Conservation (phyloP, 2,888 invertebrate species). For the Temnothorax unifasciatus region DNA sequence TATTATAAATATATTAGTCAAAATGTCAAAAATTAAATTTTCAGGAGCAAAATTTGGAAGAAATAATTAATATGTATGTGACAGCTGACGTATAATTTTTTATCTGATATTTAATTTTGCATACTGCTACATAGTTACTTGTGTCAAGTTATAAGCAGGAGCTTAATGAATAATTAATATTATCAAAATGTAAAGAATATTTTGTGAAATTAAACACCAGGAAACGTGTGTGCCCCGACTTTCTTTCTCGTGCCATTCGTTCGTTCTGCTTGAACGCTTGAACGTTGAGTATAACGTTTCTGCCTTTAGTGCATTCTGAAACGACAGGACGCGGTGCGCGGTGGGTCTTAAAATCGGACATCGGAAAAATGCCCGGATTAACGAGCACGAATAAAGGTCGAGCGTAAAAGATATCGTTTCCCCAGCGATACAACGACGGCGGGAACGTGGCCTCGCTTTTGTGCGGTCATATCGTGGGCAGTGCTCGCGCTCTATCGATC, state of each 20-base stretch:
- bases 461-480: constrained; percentile 32
- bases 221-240: not conserved
- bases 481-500: constrained; percentile 52
- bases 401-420: constrained; percentile 10
- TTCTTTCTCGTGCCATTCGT: not conserved
- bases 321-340: not conserved
- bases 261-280: not conserved
- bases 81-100: not conserved
- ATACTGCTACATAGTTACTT: not conserved
- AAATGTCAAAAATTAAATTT: not conserved
- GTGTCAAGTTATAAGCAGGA: not conserved
- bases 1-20: not conserved
- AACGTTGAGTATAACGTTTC: not conserved
- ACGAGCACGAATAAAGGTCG: constrained; percentile 48
- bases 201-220: not conserved
- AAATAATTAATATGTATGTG: constrained; percentile 4
- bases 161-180: not conserved
- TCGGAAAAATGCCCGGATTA: constrained; percentile 21
- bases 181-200: not conserved
- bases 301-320: not conserved
- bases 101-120: not conserved
- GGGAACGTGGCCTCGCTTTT: constrained; percentile 15
- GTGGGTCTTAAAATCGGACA: constrained; percentile 12
- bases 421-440: not conserved
- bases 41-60: not conserved